Conservation (phyloP, 2,888 invertebrate species). For the Lasioglossum oenotherae region DNA sequence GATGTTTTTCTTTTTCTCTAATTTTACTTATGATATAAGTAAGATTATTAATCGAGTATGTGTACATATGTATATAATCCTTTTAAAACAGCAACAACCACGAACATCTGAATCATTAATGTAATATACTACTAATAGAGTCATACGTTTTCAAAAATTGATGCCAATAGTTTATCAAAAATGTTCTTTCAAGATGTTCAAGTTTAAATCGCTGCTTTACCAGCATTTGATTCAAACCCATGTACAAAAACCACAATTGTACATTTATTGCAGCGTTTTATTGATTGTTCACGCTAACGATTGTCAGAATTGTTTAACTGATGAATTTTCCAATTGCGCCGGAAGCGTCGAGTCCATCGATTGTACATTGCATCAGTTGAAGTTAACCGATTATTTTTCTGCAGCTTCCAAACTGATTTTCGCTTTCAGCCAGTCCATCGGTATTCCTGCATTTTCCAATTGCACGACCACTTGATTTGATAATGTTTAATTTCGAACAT, state of each 20-base stretch:
- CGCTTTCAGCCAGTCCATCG: not conserved
- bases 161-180: not conserved
- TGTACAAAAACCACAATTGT: not conserved
- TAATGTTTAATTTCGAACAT: not conserved
- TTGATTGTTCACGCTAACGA: not conserved
- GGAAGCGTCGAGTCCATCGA: not conserved
- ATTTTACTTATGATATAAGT: no score
- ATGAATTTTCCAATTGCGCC: not conserved
- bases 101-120: not conserved
- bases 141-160: not conserved
- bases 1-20: no score
- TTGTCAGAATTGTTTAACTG: not conserved
- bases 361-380: not conserved
- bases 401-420: not conserved
- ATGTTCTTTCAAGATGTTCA: not conserved
- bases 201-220: no score
- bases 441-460: not conserved
- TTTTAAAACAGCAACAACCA: not conserved
- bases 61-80: not conserved
- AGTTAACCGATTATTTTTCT: conserved; percentile 1
- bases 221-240: not conserved
- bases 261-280: not conserved
- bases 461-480: not conserved
- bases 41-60: not conserved
- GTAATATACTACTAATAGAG: not conserved